Evolutionary conservation across 2,113 vertebrate genomes (phyloP).

Genomic region (Silurus asotus): DNA sequence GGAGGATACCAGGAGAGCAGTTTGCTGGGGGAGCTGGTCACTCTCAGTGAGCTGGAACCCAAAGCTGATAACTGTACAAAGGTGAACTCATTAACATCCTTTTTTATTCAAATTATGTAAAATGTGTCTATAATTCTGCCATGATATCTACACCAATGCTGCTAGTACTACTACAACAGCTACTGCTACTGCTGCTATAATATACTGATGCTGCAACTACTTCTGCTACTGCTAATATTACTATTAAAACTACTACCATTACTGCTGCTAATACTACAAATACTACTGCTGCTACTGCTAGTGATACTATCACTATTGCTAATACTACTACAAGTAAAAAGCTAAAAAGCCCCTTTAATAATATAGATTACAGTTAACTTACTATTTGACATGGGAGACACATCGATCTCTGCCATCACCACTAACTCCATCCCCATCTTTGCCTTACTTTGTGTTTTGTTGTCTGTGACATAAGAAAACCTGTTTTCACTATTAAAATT

Average conservation of each 20-base stretch:
- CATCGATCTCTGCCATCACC: too few relatives aligned
- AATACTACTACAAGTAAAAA: too few relatives aligned
- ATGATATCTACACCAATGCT: background rate
- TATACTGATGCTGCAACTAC: background rate
- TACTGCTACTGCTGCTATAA: too few relatives aligned
- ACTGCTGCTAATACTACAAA: background rate
- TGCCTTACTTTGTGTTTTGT: background rate
- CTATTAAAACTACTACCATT: too few relatives aligned
- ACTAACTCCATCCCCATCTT: too few relatives aligned
- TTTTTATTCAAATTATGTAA: background rate
- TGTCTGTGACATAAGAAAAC: background rate
- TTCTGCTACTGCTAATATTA: background rate
- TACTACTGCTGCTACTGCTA: too few relatives aligned
- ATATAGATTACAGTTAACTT: too few relatives aligned
- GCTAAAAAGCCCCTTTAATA: too few relatives aligned
- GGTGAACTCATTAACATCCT: constrained; percentile 67
- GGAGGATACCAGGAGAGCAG: constrained; percentile 98
- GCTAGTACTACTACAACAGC: background rate
- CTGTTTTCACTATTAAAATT: too few relatives aligned
- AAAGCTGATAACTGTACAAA: constrained; percentile 99
- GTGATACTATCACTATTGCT: too few relatives aligned
- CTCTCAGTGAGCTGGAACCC: constrained; percentile 92
- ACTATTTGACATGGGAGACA: too few relatives aligned
- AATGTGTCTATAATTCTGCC: background rate
- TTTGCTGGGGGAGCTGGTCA: constrained; percentile 92